Base-by-base conservation (phyloP, 2,113 vertebrate species). In the Boleophthalmus pectinirostris region DNA sequence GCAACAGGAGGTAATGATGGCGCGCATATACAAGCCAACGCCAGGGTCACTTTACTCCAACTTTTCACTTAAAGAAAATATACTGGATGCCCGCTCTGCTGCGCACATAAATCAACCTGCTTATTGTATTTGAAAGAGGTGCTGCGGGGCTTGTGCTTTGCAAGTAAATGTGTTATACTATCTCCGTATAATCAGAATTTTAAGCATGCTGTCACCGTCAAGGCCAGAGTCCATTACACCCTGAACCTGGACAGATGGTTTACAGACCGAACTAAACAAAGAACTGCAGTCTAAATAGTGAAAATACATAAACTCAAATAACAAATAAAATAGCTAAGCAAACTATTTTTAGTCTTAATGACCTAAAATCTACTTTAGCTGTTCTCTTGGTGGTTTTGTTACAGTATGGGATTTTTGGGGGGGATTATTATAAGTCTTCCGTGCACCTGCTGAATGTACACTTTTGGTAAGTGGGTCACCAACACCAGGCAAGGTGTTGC, bases 381-480 rank as follows among this genome's bases (percentile, higher is more conserved):
- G 58, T 38, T 38, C 33, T 38, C 33, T 64, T 38, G 46, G 12
- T 66, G 2, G 33, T 74, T 68, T 23, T 13, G 23, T 79, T 43
- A 70, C 67, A 65, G 71, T 75, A 83, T 77, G 71, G 16, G 29
- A n/a, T 43, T 64, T 64, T 64, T 64, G 56, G 60, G 16, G 14
- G 10, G 79, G 21, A 84, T 73, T 80, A 75, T 80, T 82, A 80
- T 73, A 85, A 86, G 68, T 72, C 74, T 75, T 76, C 73, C 75
- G 73, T 82, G 80, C 81, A 88, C 86, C 87, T 91, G 88, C 87
- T 86, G 79, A 84, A 87, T 68, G 78, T 53, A 89, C 85, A 85
- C 54, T 71, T 87, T 84, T 81, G 76, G 70, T 82, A 92, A 93
- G 51, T 92, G 87, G 92, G 92, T 91, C 92, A 92, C 85, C 82